These are phyloP conservation scores for Agraylea sexmaculata DNA, from an alignment of 1,140 invertebrate genomes.

Conservation along the genomic window DNA sequence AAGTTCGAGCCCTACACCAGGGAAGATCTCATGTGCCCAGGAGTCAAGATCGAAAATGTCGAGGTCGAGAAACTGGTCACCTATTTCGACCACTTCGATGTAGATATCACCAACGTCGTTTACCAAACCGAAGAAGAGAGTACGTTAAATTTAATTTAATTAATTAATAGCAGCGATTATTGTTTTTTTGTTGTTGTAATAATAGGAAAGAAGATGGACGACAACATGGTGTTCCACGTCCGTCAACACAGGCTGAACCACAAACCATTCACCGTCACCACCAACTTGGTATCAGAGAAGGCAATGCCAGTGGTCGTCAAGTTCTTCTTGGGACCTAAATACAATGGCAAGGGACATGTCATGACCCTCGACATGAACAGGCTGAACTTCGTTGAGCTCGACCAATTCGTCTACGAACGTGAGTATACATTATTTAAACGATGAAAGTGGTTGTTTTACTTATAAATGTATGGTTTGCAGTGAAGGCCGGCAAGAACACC, in stretches of 20 bases:
- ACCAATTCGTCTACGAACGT: constrained; percentile 41
- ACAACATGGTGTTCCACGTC: constrained; percentile 30
- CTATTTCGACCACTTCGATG: constrained; percentile 44
- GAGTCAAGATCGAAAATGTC: constrained; percentile 50
- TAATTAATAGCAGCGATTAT: background rate
- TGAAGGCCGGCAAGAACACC: constrained; percentile 43
- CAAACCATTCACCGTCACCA: constrained; percentile 48
- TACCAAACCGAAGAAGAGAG: constrained; percentile 27
- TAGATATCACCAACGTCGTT: constrained; percentile 42
- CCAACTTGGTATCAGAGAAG: constrained; percentile 38
- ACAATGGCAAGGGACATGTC: constrained; percentile 34
- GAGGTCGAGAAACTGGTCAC: constrained; percentile 47
- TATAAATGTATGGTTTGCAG: constrained; percentile 6
- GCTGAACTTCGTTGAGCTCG: constrained; percentile 42
- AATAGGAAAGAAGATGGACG: constrained; percentile 19
- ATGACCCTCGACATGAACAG: constrained; percentile 39
- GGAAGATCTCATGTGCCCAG: constrained; percentile 47
- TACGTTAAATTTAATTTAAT: constrained; percentile 20
- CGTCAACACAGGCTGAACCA: constrained; percentile 47
- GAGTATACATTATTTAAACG: constrained; percentile 21
- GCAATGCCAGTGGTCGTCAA: constrained; percentile 38
- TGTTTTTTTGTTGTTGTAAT: constrained; percentile 8
- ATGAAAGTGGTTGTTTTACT: background rate
- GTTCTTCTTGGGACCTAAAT: constrained; percentile 46
- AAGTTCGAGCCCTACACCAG: constrained; percentile 38